Base-by-base conservation (phyloP, 2,888 invertebrate species). In the Chrysolina americana region DNA sequence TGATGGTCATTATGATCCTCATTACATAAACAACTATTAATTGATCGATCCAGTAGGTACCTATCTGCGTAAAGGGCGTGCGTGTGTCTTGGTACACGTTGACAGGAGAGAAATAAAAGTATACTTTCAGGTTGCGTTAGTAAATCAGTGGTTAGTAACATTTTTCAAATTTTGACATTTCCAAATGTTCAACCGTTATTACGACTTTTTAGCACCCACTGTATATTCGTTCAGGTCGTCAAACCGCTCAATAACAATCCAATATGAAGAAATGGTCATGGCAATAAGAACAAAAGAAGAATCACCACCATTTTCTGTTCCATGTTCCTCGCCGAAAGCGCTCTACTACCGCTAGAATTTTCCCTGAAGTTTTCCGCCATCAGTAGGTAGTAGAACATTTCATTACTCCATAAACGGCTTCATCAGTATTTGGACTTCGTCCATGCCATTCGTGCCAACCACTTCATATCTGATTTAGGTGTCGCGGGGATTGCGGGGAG, bases 391-490 rank as follows among this genome's bases (percentile, higher is more conserved):
- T n/a, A 17, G 19, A 41, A 41, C 9, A 23, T 56, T 53, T 53
- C 23, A 53, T 53, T 28, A 53, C 3, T 13, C 71, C 56, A 53
- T 41, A 41, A 64, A 44, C 44, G 62, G 70, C 70, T 71, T 48
- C 68, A 66, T 41, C 41, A 70, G 64, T 68, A 76, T 76, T 77
- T 79, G 77, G 79, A 77, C 76, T 59, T 71, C 70, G 71, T 74
- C 77, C 77, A 74, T 65, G 73, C 65, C 76, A 76, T 65, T 65
- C 36, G 50, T 66, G 66, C 66, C 71, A 71, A 65, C 65, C 23
- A 10, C 21, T 44, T 36, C n/a, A 68, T 36, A 36, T 36, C 36
- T 36, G 36, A 36, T 28, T 65, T 15, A 64, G 36, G 41, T 19
- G 68, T 62, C 68, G 74, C 19, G 73, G 36, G 62, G 47, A 56